phyloP scores from a whole-genome alignment of 2,113 vertebrate genomes.

The Cephalophus harveyi region DNA sequence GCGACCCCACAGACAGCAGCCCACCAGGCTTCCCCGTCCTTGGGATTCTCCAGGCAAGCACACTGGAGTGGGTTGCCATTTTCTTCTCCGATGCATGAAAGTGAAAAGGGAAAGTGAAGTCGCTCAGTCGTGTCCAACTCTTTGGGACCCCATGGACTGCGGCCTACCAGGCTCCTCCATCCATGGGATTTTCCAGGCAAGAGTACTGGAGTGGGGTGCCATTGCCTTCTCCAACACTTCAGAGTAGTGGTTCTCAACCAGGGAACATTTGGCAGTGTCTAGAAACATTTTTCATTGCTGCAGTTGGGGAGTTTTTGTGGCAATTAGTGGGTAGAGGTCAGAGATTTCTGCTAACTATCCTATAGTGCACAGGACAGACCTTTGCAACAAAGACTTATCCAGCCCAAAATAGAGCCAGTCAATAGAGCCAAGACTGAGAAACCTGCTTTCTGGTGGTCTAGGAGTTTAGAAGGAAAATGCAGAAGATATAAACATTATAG shows the following conservation, averaged over 20 bases:
- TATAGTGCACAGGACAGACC: neutral
- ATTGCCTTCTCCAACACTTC: neutral
- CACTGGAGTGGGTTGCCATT: too few relatives aligned
- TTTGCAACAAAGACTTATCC: neutral
- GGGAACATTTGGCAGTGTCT: neutral
- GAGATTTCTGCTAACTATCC: neutral
- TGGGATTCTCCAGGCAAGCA: too few relatives aligned
- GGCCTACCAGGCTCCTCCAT: too few relatives aligned
- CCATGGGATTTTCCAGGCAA: too few relatives aligned
- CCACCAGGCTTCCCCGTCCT: too few relatives aligned
- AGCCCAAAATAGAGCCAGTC: neutral
- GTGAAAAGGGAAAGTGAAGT: too few relatives aligned
- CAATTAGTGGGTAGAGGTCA: neutral
- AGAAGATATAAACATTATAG: neutral
- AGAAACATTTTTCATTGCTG: neutral
- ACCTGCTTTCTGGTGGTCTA: neutral
- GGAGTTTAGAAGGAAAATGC: neutral
- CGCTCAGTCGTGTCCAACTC: too few relatives aligned
- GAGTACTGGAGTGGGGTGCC: too few relatives aligned
- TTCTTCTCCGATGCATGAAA: too few relatives aligned
- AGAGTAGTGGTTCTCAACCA: neutral
- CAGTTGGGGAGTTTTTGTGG: neutral
- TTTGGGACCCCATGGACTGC: too few relatives aligned
- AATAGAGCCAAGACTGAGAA: neutral
- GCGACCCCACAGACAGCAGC: too few relatives aligned